A percentile compares a stretch with the other conserved stretches of the same genome.
Evolutionary conservation across 2,797 vertebrate species (phyloP).

Genomic region (Alosa sapidissima): DNA sequence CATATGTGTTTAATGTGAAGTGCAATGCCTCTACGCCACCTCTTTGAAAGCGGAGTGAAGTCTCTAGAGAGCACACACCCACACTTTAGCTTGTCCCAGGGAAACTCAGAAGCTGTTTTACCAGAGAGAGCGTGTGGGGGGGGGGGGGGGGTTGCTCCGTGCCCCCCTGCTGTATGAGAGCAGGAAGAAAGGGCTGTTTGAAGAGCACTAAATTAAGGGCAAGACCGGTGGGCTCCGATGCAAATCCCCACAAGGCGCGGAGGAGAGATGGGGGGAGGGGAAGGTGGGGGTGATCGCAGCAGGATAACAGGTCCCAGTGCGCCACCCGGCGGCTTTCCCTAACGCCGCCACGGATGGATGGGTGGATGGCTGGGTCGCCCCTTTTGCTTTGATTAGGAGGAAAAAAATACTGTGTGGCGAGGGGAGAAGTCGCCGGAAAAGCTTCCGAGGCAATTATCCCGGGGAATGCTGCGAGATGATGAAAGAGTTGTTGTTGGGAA

Average conservation of each 20-base stretch:
- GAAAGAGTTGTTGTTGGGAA: constrained; percentile 40
- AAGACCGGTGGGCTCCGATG: constrained; percentile 61
- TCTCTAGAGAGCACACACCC: background rate
- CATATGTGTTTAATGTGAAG: background rate
- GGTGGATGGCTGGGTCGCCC: background rate
- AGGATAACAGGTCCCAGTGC: constrained; percentile 69
- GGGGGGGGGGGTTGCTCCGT: background rate
- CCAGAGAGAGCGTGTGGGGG: background rate
- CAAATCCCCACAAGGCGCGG: constrained; percentile 63
- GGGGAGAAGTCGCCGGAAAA: constrained; percentile 51
- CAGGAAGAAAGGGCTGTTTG: constrained; percentile 52
- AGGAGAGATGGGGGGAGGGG: background rate
- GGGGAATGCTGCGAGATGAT: constrained; percentile 66
- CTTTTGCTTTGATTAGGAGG: background rate
- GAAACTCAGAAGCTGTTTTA: background rate
- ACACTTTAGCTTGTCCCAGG: background rate
- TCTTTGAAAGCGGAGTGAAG: background rate
- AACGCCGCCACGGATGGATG: constrained; percentile 45
- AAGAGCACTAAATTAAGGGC: constrained; percentile 72
- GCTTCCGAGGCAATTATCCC: constrained; percentile 75
- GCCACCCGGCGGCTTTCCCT: constrained; percentile 63
- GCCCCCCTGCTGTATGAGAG: constrained; percentile 57
- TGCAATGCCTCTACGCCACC: background rate
- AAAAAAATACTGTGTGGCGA: constrained; percentile 14
- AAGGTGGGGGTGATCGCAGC: constrained; percentile 48